Evolutionary conservation across 2,797 vertebrate species (phyloP).

Genomic region (Arrhamphus sclerolepis): DNA sequence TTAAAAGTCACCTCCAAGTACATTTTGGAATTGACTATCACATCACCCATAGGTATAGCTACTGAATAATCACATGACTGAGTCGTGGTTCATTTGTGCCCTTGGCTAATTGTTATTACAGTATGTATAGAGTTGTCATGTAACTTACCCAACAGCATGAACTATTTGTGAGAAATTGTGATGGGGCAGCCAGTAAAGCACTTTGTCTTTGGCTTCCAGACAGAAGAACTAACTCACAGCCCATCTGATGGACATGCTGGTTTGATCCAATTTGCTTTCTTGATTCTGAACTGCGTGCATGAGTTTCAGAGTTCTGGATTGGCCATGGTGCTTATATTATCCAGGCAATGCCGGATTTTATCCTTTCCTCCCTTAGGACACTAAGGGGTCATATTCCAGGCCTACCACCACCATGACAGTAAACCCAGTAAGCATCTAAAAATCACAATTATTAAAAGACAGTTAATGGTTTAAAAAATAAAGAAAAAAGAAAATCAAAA

Average conservation of each 20-base stretch:
- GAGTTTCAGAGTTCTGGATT: constrained; percentile 40
- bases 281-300: constrained; percentile 28
- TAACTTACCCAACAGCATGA: constrained; percentile 15
- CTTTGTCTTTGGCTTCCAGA: constrained; percentile 41
- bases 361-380: constrained; percentile 46
- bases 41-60: constrained; percentile 44
- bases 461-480: no score
- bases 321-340: constrained; percentile 21
- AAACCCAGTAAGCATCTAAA: no score
- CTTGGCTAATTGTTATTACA: constrained; percentile 19
- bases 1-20: constrained; percentile 15
- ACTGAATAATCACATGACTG: constrained; percentile 36
- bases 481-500: no score
- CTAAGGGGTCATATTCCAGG: constrained; percentile 56
- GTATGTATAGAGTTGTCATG: constrained; percentile 4
- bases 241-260: constrained; percentile 49
- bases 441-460: no score
- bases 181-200: constrained; percentile 31
- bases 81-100: constrained; percentile 26
- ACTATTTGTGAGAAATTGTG: constrained; percentile 25
- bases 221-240: constrained; percentile 48
- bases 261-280: constrained; percentile 37
- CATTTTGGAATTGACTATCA: constrained; percentile 12
- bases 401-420: constrained; percentile 37
- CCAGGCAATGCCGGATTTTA: constrained; percentile 27